phyloP scores from a whole-genome alignment of 2,888 invertebrate genomes.

The Malacosoma neustria region DNA sequence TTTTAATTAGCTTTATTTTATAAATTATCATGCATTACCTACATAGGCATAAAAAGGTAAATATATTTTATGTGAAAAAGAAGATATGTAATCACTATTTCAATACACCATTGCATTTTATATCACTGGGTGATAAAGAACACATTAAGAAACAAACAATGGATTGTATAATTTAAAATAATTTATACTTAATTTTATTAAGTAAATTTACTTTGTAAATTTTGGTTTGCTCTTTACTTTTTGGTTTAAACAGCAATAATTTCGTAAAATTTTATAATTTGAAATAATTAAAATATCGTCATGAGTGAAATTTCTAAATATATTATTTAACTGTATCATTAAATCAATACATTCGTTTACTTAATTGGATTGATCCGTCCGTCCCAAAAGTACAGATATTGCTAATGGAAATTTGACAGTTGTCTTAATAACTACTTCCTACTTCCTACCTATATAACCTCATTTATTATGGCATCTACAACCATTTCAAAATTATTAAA shows the following conservation, averaged over 20 bases:
- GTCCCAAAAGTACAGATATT: too few species aligned
- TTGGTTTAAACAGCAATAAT: conserved; percentile 6
- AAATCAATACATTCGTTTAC: too few species aligned
- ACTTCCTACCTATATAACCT: conserved; percentile 26
- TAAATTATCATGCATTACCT: conserved; percentile 31
- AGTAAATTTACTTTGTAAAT: conserved; percentile 32
- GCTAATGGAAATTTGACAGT: conserved; percentile 24
- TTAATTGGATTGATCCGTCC: too few species aligned
- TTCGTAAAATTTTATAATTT: too few species aligned
- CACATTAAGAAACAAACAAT: conserved; percentile 27
- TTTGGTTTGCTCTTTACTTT: conserved; percentile 14
- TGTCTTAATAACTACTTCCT: conserved; percentile 23
- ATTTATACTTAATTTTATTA: conserved; percentile 60
- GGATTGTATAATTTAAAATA: conserved; percentile 40
- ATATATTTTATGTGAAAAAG: conserved; percentile 40
- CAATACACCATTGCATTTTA: conserved; percentile 32
- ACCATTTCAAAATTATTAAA: conserved; percentile 22
- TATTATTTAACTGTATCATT: too few species aligned
- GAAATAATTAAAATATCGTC: too few species aligned
- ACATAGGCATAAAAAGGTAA: conserved; percentile 25
- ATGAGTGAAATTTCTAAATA: too few species aligned
- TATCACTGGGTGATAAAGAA: conserved; percentile 49
- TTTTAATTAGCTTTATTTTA: conserved; percentile 25
- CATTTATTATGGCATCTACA: conserved; percentile 29
- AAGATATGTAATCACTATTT: conserved; percentile 57